Percentiles rank a stretch among this genome's conserved stretches.
Evolutionary conservation across 2,888 invertebrate genomes (phyloP).

Genomic region (Miltochrista miniata): DNA sequence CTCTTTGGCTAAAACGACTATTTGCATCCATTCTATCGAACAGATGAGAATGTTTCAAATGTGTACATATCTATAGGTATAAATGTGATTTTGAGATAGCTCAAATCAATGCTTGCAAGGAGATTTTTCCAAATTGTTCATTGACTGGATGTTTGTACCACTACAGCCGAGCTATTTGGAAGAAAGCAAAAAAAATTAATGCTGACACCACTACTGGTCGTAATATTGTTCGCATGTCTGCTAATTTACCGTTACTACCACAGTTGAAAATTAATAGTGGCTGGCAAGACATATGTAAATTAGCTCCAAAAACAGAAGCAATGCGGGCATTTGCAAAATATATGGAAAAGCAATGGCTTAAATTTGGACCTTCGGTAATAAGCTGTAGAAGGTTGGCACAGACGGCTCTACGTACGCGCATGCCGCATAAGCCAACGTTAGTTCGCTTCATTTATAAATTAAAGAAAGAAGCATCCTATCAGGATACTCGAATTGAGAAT

Average conservation of each 20-base stretch:
- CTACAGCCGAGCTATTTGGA: constrained; percentile 5
- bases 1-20: no score
- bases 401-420: constrained; percentile 3
- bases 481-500: background rate
- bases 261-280: constrained; percentile 2
- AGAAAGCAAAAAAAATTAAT: constrained; percentile 9
- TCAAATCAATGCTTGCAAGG: constrained; percentile 6
- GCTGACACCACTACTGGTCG: constrained; percentile 8
- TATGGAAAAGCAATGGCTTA: background rate
- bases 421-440: constrained; percentile 5
- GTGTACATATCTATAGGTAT: constrained; percentile 6
- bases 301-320: constrained; percentile 6
- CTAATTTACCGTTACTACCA: constrained; percentile 12
- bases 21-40: no score
- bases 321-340: background rate
- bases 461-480: background rate
- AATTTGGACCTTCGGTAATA: background rate
- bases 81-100: constrained; percentile 9
- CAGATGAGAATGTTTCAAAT: no score
- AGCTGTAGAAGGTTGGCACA: constrained; percentile 5
- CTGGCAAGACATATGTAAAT: background rate
- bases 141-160: constrained; percentile 7
- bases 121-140: constrained; percentile 3
- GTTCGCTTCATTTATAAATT: constrained; percentile 1
- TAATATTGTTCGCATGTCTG: constrained; percentile 13